Conservation (phyloP, 2,888 invertebrate genomes). For the Heliconius ethilla region DNA sequence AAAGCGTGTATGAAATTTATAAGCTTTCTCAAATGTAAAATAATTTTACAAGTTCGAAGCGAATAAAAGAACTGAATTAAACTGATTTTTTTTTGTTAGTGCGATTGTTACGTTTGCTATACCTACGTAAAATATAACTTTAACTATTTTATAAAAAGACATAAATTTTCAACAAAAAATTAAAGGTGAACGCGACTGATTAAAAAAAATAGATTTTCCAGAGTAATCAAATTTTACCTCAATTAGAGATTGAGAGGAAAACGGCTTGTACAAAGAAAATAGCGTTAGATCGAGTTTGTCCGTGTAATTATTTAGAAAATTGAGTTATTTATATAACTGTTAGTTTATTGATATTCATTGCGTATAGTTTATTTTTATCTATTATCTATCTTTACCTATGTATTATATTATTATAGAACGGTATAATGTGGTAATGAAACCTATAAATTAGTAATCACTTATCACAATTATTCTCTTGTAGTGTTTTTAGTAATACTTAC, state of each 20-base stretch:
- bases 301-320: neutral
- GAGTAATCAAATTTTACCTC: conserved; percentile 20
- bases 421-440: neutral
- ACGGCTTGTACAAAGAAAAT: conserved; percentile 3
- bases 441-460: neutral
- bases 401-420: too few species aligned
- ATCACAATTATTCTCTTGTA: neutral
- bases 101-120: too few species aligned
- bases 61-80: too few species aligned
- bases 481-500: conserved; percentile 59
- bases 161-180: neutral
- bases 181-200: neutral
- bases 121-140: too few species aligned
- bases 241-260: neutral
- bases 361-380: neutral
- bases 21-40: too few species aligned
- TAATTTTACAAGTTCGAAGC: too few species aligned
- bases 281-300: conserved; percentile 8
- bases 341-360: neutral
- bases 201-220: conserved; percentile 8
- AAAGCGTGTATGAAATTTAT: too few species aligned
- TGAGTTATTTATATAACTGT: too few species aligned
- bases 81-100: too few species aligned
- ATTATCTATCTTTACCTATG: too few species aligned
- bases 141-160: too few species aligned